These are phyloP conservation scores for Entomobrya multifasciata DNA, from an alignment of 2,888 invertebrate species.

Conservation along the genomic window DNA sequence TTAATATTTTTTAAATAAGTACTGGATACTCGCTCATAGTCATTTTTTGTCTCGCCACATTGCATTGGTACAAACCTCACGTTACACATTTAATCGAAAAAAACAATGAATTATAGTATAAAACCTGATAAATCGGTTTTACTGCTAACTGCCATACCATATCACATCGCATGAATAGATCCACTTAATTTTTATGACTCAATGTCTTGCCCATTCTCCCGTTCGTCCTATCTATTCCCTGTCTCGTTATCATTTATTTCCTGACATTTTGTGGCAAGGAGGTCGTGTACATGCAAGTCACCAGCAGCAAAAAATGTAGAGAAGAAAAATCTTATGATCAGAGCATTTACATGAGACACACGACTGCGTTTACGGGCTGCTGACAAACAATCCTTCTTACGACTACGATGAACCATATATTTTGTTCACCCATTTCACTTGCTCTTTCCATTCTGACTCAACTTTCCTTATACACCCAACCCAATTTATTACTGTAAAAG, in stretches of 20 bases:
- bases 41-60: background rate
- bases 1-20: background rate
- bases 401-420: no score
- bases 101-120: constrained; percentile 22
- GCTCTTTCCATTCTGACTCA: background rate
- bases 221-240: no score
- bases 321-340: constrained; percentile 3
- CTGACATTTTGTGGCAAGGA: constrained; percentile 28
- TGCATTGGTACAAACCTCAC: constrained; percentile 40
- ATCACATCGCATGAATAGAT: constrained; percentile 60
- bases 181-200: constrained; percentile 73
- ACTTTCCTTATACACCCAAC: background rate
- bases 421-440: constrained; percentile 4
- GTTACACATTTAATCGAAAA: constrained; percentile 25
- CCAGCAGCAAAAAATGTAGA: background rate
- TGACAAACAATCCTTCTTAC: constrained; percentile 43
- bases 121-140: constrained; percentile 66
- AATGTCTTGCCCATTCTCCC: constrained; percentile 54
- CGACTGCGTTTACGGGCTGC: constrained; percentile 38
- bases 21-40: no score
- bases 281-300: constrained; percentile 4
- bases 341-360: constrained; percentile 54
- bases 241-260: constrained; percentile 14
- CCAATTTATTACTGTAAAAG: no score
- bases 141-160: constrained; percentile 65